Evolutionary conservation across 2,797 vertebrate species (phyloP).

Genomic region (Lacerta bilineata): DNA sequence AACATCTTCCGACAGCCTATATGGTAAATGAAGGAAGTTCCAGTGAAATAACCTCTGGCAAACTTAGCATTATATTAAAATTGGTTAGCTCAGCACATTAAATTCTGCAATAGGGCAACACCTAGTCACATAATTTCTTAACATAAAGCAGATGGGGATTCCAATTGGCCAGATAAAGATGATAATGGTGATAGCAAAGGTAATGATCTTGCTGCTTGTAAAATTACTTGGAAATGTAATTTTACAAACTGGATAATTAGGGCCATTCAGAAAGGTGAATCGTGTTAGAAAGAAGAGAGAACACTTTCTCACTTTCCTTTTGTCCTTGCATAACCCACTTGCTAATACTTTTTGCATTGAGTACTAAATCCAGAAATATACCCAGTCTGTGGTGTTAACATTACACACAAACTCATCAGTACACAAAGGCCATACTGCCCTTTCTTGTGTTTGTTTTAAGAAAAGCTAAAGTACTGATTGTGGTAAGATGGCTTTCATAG

Average conservation of each 20-base stretch:
- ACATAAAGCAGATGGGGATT: conserved; percentile 3
- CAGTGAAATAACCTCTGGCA: conserved; percentile 13
- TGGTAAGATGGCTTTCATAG: too few relatives aligned
- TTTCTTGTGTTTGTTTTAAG: too few relatives aligned
- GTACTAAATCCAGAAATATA: not conserved
- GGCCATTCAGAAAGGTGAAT: conserved; percentile 18
- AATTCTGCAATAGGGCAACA: not conserved
- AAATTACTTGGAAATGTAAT: conserved; percentile 40
- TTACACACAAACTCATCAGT: not conserved
- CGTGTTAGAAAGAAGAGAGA: conserved; percentile 6
- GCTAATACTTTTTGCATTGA: not conserved
- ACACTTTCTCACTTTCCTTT: not conserved
- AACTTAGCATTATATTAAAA: conserved; percentile 22
- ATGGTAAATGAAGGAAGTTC: not conserved
- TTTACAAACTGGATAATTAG: conserved; percentile 40
- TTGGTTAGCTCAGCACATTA: not conserved
- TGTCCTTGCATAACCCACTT: not conserved
- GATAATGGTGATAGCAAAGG: conserved; percentile 20
- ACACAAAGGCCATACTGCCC: too few relatives aligned
- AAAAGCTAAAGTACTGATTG: too few relatives aligned
- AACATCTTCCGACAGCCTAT: not conserved
- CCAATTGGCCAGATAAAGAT: conserved; percentile 1
- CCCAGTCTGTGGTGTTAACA: not conserved
- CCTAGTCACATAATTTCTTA: conserved; percentile 14
- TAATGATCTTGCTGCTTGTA: conserved; percentile 26